phyloP scores from a whole-genome alignment of 2,113 vertebrate species.

The Calidris pygmaea region DNA sequence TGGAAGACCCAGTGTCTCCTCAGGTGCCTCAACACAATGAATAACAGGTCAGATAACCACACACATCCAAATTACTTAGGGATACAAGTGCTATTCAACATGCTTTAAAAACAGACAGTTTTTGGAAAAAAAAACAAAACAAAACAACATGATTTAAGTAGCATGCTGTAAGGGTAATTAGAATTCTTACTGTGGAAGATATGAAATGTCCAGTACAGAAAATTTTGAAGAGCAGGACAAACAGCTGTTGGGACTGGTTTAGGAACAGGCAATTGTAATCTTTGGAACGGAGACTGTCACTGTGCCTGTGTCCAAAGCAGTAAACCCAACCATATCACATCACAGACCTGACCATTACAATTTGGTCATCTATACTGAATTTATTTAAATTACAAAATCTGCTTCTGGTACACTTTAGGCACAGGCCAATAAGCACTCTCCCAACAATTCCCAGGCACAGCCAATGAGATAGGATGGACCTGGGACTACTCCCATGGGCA shows the following conservation, averaged over 20 bases:
- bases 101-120: not conserved
- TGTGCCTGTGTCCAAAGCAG: not conserved
- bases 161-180: not conserved
- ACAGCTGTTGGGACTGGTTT: not conserved
- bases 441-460: not conserved
- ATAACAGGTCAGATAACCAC: not conserved
- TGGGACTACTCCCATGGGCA: not conserved
- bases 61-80: not conserved
- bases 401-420: not conserved
- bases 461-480: not conserved
- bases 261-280: not conserved
- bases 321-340: not conserved
- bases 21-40: not conserved
- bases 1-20: not conserved
- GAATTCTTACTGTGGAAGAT: not conserved
- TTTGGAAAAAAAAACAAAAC: no score
- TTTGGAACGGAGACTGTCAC: not conserved
- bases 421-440: not conserved
- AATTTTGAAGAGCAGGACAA: not conserved
- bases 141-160: not conserved
- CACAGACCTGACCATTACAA: not conserved
- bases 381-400: not conserved
- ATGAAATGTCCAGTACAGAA: not conserved
- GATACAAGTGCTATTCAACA: not conserved
- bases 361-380: not conserved